Base-by-base conservation (phyloP, 2,888 invertebrate genomes). In the Plagiodera versicolora region DNA sequence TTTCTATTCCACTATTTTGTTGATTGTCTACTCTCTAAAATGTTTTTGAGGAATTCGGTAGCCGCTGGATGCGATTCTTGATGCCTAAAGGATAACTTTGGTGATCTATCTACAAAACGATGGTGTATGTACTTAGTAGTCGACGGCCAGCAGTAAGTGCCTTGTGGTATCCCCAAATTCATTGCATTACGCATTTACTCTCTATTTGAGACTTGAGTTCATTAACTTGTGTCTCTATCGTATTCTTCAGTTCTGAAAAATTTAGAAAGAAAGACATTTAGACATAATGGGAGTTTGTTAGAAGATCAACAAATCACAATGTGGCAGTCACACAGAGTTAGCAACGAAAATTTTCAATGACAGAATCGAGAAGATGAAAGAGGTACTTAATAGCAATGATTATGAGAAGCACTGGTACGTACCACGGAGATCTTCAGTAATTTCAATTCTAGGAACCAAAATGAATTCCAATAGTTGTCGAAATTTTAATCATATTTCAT, bases 181-280 rank as follows among this genome's bases (percentile, higher is more conserved):
- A 94, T 92, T 94, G 94, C 88, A 94, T 89, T 83, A 91, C 92
- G 87, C 94, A 94, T 87, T 93, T 94, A 86, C 93, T 94, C 87
- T 95, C 95, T 84, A 95, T 91, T 86, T 94, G 93, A 81, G 94
- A 89, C 86, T 95, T 95, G 83, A 95, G 87, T 87, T 95, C 95
- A 83, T 91, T 95, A 85, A 95, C 94, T 89, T 95, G 95, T 82
- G 94, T 91, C 86, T 95, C 95, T 87, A 95, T 90, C 85, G 94
- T 92, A 86, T 95, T 95, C 89, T 95, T 95, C 88, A 95, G 85
- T 86, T 95, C 95, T 95, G 92, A 74, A 39, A 39, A 92, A 91
- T 79, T 56, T 32, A 63, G 63, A 70, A 63, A 68, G 61, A 65
- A 55, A 66, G 63, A 67, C 64, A 68, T 61, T 64, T 63, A 61